phyloP scores from a whole-genome alignment of 2,797 vertebrate genomes.

The Carduelis carduelis region DNA sequence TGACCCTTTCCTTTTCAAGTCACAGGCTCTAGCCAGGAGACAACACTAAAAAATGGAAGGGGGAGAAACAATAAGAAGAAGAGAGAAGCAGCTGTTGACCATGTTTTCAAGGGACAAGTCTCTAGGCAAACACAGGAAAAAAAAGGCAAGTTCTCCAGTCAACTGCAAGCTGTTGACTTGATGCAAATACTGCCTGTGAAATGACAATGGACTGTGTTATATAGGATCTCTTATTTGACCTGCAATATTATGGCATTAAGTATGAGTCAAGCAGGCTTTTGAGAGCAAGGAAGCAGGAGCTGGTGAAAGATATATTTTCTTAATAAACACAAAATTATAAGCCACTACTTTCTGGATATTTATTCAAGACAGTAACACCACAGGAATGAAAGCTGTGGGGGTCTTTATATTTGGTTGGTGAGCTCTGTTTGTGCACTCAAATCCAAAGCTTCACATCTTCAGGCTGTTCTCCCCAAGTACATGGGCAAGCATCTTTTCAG shows the following conservation, averaged over 20 bases:
- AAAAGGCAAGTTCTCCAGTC: background rate
- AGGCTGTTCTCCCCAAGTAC: background rate
- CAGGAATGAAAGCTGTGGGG: background rate
- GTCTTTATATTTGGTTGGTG: background rate
- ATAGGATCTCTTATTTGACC: background rate
- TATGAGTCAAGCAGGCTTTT: background rate
- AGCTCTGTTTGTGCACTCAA: background rate
- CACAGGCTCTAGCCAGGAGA: background rate
- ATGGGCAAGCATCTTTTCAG: background rate
- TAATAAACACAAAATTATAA: constrained; percentile 7
- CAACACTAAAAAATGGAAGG: background rate
- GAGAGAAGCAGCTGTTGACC: background rate
- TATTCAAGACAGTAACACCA: background rate
- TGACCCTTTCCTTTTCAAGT: background rate
- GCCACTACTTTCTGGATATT: background rate
- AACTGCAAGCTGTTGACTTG: background rate
- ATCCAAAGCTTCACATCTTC: background rate
- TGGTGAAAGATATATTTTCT: background rate
- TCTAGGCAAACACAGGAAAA: background rate
- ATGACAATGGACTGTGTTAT: background rate
- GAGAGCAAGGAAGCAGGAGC: background rate
- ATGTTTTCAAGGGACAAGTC: background rate
- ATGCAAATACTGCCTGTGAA: background rate
- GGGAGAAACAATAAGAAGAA: background rate
- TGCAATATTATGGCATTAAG: background rate